These are phyloP conservation scores for Sebastes glaucus DNA, from an alignment of 2,797 vertebrate species.

Conservation along the genomic window DNA sequence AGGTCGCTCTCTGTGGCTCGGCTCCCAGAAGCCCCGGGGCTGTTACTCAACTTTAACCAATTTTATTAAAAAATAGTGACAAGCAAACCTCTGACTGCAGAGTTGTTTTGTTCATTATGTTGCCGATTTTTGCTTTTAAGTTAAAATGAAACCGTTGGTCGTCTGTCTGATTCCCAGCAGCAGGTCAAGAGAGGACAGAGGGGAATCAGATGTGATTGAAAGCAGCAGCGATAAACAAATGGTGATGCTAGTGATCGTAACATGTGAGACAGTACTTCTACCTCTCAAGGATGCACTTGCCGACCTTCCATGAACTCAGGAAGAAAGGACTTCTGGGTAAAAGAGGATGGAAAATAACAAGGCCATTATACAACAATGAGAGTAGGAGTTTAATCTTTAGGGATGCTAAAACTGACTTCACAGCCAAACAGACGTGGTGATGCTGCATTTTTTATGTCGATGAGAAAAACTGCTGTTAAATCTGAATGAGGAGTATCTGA, in stretches of 20 bases:
- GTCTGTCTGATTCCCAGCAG: not conserved
- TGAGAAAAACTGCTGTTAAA: not conserved
- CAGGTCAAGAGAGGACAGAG: not conserved
- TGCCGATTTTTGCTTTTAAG: not conserved
- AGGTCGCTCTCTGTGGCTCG: slow-evolving; percentile 19
- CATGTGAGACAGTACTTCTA: not conserved
- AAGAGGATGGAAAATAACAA: slow-evolving; percentile 14
- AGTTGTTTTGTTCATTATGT: slow-evolving; percentile 2
- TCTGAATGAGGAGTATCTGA: not conserved
- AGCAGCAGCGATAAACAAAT: slow-evolving; percentile 6
- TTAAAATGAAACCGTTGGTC: not conserved
- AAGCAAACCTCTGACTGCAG: not conserved
- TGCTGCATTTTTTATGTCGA: slow-evolving; percentile 10
- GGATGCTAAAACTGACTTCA: not conserved
- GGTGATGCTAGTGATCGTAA: not conserved
- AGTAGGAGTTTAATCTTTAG: not conserved
- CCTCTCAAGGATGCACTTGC: slow-evolving; percentile 12
- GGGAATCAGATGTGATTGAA: slow-evolving; percentile 1
- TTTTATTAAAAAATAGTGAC: slow-evolving; percentile 41
- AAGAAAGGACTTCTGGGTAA: slow-evolving; percentile 22
- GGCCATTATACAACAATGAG: not conserved
- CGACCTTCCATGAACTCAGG: slow-evolving; percentile 42
- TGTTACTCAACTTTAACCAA: slow-evolving; percentile 37
- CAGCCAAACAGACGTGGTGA: slow-evolving; percentile 1
- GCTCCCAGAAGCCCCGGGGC: slow-evolving; percentile 29